phyloP scores from a whole-genome alignment of 2,888 invertebrate genomes.

The Troides helena region DNA sequence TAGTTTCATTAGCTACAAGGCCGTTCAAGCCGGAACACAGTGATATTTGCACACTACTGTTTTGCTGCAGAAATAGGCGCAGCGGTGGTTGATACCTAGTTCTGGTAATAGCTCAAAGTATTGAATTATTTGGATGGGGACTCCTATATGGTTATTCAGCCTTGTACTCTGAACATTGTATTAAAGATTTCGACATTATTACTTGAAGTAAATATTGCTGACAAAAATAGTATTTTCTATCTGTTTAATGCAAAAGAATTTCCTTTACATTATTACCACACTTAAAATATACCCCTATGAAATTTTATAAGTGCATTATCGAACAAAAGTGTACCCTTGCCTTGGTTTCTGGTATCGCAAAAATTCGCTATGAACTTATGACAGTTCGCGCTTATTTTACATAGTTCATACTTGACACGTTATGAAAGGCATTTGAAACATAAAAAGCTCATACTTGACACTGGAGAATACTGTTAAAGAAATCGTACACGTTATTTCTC shows the following conservation, averaged over 20 bases:
- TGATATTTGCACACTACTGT: too few relatives aligned
- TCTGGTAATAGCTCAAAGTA: too few relatives aligned
- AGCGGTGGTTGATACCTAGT: too few relatives aligned
- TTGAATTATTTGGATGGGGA: too few relatives aligned
- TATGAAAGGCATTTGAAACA: neutral
- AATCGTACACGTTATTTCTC: too few relatives aligned
- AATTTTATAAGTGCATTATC: constrained; percentile 19
- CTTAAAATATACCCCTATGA: constrained; percentile 23
- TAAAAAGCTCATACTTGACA: neutral
- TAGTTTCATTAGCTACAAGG: too few relatives aligned
- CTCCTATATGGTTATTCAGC: neutral
- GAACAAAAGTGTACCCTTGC: constrained; percentile 2
- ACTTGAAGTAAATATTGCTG: neutral
- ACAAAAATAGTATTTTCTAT: neutral
- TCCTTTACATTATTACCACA: constrained; percentile 11
- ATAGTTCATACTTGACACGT: neutral
- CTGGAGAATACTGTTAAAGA: too few relatives aligned
- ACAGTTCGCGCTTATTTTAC: neutral
- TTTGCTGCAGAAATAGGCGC: too few relatives aligned
- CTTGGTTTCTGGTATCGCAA: constrained; percentile 11
- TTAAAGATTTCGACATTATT: neutral
- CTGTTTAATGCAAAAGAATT: neutral
- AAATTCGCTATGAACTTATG: neutral
- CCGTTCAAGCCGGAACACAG: too few relatives aligned
- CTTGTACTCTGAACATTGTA: too few relatives aligned